These are phyloP conservation scores for Entelurus aequoreus DNA, from an alignment of 2,113 vertebrate species.

Conservation along the genomic window DNA sequence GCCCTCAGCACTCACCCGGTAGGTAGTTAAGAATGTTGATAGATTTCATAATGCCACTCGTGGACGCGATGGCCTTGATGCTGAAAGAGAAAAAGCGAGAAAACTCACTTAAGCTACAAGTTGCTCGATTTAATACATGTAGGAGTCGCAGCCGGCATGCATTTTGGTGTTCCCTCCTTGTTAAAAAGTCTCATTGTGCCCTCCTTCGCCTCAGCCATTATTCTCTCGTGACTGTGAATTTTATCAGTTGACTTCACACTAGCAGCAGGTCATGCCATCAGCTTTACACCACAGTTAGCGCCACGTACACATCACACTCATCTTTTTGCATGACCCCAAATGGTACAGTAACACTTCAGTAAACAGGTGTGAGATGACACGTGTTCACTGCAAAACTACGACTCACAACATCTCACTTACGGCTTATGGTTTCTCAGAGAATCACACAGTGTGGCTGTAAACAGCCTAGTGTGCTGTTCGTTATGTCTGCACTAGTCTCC, in stretches of 20 bases:
- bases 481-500: not conserved
- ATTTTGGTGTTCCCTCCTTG: not conserved
- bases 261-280: slow-evolving; percentile 22
- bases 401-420: slow-evolving; percentile 24
- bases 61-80: slow-evolving; percentile 44
- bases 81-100: slow-evolving; percentile 18
- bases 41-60: slow-evolving; percentile 49
- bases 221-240: slow-evolving; percentile 10
- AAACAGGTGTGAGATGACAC: not conserved
- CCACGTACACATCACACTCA: not conserved
- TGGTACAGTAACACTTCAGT: not conserved
- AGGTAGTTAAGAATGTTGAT: slow-evolving; percentile 53
- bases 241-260: slow-evolving; percentile 2
- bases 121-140: not conserved
- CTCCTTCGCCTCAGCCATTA: slow-evolving; percentile 1
- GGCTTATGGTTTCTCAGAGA: slow-evolving; percentile 1
- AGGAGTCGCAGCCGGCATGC: not conserved
- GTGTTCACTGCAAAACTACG: slow-evolving; percentile 5
- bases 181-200: not conserved
- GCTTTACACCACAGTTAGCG: slow-evolving; percentile 9
- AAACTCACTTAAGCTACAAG: not conserved
- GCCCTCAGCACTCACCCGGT: slow-evolving; percentile 41
- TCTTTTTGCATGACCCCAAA: slow-evolving; percentile 13
- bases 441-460: slow-evolving; percentile 36
- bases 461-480: slow-evolving; percentile 27